A percentile compares a stretch with the other conserved stretches of the same genome.
phyloP scores from a whole-genome alignment of 2,797 vertebrate species.

The Poecilia velifera region DNA sequence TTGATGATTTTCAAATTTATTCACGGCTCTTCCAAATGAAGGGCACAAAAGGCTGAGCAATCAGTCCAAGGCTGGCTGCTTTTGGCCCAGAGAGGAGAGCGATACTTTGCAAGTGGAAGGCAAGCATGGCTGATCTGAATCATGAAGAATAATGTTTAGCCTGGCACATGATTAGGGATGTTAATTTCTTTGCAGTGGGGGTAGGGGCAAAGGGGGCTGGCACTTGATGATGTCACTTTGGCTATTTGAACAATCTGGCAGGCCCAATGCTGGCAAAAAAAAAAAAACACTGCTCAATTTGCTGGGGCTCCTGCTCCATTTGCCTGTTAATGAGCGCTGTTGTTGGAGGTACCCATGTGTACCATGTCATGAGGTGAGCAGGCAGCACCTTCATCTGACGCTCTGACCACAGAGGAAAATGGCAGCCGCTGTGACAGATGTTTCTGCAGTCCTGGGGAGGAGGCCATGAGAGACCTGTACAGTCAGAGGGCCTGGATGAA shows the following conservation, averaged over 20 bases:
- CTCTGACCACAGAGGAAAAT: constrained; percentile 76
- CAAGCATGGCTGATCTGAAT: constrained; percentile 83
- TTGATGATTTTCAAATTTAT: constrained; percentile 79
- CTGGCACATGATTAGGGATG: constrained; percentile 85
- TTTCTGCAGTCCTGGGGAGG: constrained; percentile 71
- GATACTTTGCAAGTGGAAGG: constrained; percentile 68
- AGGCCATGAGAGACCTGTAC: constrained; percentile 65
- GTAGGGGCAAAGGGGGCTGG: constrained; percentile 59
- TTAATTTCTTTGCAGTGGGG: constrained; percentile 68
- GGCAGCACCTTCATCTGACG: constrained; percentile 82
- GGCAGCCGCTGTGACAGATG: constrained; percentile 84
- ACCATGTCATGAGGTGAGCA: constrained; percentile 77
- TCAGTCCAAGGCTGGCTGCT: constrained; percentile 79
- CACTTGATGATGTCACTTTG: constrained; percentile 81
- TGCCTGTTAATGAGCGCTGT: constrained; percentile 85
- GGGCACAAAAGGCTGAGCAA: constrained; percentile 81
- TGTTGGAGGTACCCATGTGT: constrained; percentile 85
- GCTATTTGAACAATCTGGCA: constrained; percentile 80
- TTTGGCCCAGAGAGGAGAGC: constrained; percentile 73
- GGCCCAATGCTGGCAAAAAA: constrained; percentile 71
- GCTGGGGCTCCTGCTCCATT: constrained; percentile 80
- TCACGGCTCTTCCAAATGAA: constrained; percentile 76
- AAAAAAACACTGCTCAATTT: constrained; percentile 72
- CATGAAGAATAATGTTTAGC: constrained; percentile 86
- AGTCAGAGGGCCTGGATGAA: constrained; percentile 69